Conservation (phyloP, 2,888 invertebrate genomes). For the Shargacucullia verbasci region DNA sequence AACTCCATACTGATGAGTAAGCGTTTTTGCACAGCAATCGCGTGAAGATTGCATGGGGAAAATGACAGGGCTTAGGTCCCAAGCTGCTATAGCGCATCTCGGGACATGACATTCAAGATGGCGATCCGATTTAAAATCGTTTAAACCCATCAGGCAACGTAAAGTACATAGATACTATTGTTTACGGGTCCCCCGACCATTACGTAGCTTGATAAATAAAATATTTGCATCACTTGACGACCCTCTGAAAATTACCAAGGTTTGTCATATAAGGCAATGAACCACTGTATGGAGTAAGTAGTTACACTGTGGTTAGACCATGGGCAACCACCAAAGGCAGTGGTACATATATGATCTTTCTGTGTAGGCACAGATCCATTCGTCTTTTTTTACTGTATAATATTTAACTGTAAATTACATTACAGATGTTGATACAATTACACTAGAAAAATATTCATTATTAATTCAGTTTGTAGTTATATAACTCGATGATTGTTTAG, state of each 20-base stretch:
- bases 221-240: conserved; percentile 12
- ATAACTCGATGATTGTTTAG: conserved; percentile 74
- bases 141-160: too few relatives aligned
- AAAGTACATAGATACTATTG: too few relatives aligned
- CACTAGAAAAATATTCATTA: conserved; percentile 50
- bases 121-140: conserved; percentile 2
- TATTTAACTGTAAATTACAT: conserved; percentile 61
- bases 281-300: conserved; percentile 38
- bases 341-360: conserved; percentile 62
- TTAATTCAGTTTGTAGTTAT: conserved; percentile 61
- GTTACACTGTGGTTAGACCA: conserved; percentile 50
- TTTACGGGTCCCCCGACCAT: conserved; percentile 7
- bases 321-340: conserved; percentile 48
- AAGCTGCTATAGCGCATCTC: conserved; percentile 16
- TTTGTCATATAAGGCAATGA: conserved; percentile 1
- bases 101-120: neutral
- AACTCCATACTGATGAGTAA: conserved; percentile 27
- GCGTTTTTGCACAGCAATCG: conserved; percentile 3
- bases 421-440: conserved; percentile 59
- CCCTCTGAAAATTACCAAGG: conserved; percentile 3
- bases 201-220: conserved; percentile 33
- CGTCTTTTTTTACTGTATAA: conserved; percentile 64
- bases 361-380: conserved; percentile 58
- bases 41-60: neutral
- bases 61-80: conserved; percentile 1